Percentiles rank a stretch among this genome's conserved stretches.
Evolutionary conservation across 2,113 vertebrate genomes (phyloP).

Genomic region (Equus quagga): DNA sequence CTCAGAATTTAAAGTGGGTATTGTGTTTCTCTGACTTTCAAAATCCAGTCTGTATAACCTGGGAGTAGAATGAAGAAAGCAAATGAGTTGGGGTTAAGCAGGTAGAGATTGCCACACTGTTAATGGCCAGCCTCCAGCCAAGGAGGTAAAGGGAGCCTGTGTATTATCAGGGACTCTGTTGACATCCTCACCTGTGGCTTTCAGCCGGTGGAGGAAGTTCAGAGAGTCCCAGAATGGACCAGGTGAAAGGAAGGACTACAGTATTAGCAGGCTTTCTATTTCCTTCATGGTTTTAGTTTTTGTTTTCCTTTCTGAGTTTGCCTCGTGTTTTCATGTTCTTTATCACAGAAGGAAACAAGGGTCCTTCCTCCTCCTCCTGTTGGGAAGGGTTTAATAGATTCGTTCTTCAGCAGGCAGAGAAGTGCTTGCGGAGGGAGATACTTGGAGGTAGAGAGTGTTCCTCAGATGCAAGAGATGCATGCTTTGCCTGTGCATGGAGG

Average conservation of each 20-base stretch:
- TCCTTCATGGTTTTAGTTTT: background rate
- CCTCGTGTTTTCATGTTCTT: background rate
- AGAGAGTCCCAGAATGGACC: background rate
- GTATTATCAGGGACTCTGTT: background rate
- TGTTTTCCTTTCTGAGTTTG: slow-evolving; percentile 15
- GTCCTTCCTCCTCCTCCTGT: background rate
- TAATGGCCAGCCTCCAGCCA: background rate
- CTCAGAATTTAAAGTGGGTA: background rate
- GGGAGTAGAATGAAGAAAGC: background rate
- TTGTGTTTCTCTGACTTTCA: background rate
- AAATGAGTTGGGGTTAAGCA: background rate
- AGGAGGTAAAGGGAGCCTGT: no score
- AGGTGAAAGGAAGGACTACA: background rate
- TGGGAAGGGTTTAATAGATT: background rate
- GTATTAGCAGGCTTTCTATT: background rate
- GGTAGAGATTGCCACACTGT: background rate
- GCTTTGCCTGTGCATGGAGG: background rate
- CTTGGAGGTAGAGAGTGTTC: background rate
- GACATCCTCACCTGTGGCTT: no score
- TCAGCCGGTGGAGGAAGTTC: background rate
- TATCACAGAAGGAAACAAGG: background rate
- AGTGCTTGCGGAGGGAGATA: background rate
- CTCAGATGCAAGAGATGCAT: background rate
- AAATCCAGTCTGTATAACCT: background rate
- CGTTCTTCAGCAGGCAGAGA: background rate